Percentiles rank a stretch among this genome's conserved stretches.
Evolutionary conservation across 2,888 invertebrate genomes (phyloP).

Genomic region (Melitaea athalia): DNA sequence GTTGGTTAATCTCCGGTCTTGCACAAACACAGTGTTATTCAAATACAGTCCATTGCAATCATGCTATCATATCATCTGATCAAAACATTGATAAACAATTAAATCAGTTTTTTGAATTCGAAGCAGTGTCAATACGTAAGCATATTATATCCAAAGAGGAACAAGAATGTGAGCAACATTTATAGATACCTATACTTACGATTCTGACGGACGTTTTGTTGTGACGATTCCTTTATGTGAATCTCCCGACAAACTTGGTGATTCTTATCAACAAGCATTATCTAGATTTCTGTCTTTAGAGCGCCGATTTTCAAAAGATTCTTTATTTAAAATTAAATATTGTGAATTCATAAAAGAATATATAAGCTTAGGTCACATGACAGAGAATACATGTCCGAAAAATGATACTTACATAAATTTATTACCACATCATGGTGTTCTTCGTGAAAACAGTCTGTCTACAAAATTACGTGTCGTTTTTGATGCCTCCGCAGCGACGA

Average conservation of each 20-base stretch:
- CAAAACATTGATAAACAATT: background rate
- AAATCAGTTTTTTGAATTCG: background rate
- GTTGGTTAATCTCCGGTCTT: background rate
- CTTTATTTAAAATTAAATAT: background rate
- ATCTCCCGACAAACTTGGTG: background rate
- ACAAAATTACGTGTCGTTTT: background rate
- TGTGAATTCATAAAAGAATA: background rate
- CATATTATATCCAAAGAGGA: background rate
- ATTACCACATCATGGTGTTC: background rate
- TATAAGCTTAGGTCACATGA: background rate
- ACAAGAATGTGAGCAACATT: background rate
- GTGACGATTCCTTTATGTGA: background rate
- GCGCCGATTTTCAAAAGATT: background rate
- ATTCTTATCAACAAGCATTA: background rate
- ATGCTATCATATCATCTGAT: background rate
- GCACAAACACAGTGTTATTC: background rate
- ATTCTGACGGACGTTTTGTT: background rate
- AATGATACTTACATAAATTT: background rate
- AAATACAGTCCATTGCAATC: background rate
- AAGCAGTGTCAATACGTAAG: background rate
- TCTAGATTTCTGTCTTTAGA: background rate
- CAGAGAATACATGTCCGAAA: background rate
- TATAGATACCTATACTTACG: background rate
- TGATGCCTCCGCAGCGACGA: background rate
- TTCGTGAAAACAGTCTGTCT: background rate